These are phyloP conservation scores for Bagarius yarrelli DNA, from an alignment of 2,113 vertebrate species.

Conservation along the genomic window DNA sequence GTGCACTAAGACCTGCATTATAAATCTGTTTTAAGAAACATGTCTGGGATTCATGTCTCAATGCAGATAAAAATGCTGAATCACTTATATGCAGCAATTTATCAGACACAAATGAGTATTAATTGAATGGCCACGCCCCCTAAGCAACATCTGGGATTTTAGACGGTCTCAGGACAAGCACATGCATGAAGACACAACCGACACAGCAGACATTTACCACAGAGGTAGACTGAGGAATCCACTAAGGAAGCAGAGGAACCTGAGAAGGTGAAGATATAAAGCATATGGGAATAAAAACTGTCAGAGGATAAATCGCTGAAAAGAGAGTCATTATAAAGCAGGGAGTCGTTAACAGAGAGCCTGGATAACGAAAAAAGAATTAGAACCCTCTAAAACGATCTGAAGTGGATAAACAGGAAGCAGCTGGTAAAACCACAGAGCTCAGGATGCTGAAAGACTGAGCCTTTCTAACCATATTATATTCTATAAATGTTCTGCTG, in stretches of 20 bases:
- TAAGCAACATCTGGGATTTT: neutral
- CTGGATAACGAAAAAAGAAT: neutral
- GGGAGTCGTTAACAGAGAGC: neutral
- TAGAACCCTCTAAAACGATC: neutral
- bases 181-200: slow-evolving; percentile 61
- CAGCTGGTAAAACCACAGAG: neutral
- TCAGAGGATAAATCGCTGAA: neutral
- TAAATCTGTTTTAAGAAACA: neutral
- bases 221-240: slow-evolving; percentile 95
- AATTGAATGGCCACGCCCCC: neutral
- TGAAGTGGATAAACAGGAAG: neutral
- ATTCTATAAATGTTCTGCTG: slow-evolving; percentile 88
- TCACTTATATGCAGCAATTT: neutral
- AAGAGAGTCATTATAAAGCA: neutral
- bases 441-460: slow-evolving; percentile 62
- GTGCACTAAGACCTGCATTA: neutral
- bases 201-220: slow-evolving; percentile 86
- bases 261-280: slow-evolving; percentile 69
- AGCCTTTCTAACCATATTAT: slow-evolving; percentile 83
- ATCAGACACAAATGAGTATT: neutral
- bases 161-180: slow-evolving; percentile 49
- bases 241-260: slow-evolving; percentile 81
- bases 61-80: neutral
- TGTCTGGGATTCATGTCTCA: neutral
- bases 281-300: neutral